Percentiles rank a stretch among this genome's conserved stretches.
Conservation (phyloP, 2,888 invertebrate species). For the Cosmopolites sordidus region DNA sequence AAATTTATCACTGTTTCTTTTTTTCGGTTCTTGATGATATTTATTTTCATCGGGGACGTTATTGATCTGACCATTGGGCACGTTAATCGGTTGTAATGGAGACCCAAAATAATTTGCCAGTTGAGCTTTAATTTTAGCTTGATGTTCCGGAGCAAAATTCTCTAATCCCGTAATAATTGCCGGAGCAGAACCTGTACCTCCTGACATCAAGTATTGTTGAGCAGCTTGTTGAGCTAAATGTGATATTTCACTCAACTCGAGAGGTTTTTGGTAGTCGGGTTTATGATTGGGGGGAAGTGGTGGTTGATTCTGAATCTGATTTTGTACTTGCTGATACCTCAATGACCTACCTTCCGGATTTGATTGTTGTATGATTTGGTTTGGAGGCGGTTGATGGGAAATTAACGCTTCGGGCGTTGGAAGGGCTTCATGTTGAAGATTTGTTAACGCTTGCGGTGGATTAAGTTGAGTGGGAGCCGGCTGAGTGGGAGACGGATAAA, state of each 20-base stretch:
- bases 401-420: constrained; percentile 22
- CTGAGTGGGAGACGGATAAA: constrained; percentile 10
- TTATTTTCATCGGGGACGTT: background rate
- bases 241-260: constrained; percentile 31
- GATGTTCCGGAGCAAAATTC: constrained; percentile 45
- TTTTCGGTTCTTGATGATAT: constrained; percentile 23
- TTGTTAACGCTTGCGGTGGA: constrained; percentile 10
- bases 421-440: constrained; percentile 22
- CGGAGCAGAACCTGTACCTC: constrained; percentile 31
- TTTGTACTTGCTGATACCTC: constrained; percentile 5
- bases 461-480: constrained; percentile 10
- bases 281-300: constrained; percentile 2
- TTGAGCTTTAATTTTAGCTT: constrained; percentile 45
- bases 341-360: constrained; percentile 6
- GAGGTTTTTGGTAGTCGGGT: constrained; percentile 14
- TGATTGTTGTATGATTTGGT: constrained; percentile 1
- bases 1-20: constrained; percentile 29
- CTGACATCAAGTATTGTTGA: constrained; percentile 33
- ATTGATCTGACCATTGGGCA: background rate
- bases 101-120: constrained; percentile 40
- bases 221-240: constrained; percentile 39
- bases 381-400: background rate
- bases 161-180: constrained; percentile 48
- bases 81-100: constrained; percentile 29
- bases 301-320: constrained; percentile 10